Base-by-base conservation (phyloP, 1,140 invertebrate species). In the Megalonaias nervosa region DNA sequence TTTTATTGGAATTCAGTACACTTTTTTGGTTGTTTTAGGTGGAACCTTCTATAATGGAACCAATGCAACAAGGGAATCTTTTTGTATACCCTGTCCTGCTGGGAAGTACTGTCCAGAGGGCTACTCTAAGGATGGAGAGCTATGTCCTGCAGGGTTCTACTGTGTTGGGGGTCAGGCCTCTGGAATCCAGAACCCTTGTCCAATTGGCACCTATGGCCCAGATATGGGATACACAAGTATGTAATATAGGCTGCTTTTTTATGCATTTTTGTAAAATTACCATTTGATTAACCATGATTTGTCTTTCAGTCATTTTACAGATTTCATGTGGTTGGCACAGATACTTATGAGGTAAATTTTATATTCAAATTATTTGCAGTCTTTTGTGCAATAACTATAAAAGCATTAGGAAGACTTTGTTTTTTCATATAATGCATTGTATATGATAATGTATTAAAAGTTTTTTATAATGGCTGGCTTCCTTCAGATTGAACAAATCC, bases 101-200 rank as follows among this genome's bases (percentile, higher is more conserved):
- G 80, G 84, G 0, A 82, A 85, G 17, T 89, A 84, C 71, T 89
- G 88, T 80, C 75, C 80, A 0, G 65, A 81, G 19, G 89, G 85
- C 0, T 69, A 83, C 31, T 74, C 71, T 6, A 75, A 79, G 11
- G 61, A 56, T 12, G 80, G 81, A 0, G 65, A 79, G 0, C 75
- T 79, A 23, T 90, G 89, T 83, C 89, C 89, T 0, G 75, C 83
- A 16, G 89, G 88, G 4, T 90, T 89, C 80, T 90, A 82, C 72
- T 90, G 89, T 80, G 70, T 82, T 1, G 72, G 67, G 3, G 74
- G 79, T 64, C 84, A 85, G 74, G 73, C 77, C 11, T 85, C 85
- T 0, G 86, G 83, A 2, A 76, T 76, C 56, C 82, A 86, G 65
- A 86, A 87, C 73, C 79, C 89, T 23, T 90, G 88, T 80, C 85